Evolutionary conservation across 37 sponge, comb jelly and placozoan species (phyloP).

Genomic region (Aplysina aerophoba): DNA sequence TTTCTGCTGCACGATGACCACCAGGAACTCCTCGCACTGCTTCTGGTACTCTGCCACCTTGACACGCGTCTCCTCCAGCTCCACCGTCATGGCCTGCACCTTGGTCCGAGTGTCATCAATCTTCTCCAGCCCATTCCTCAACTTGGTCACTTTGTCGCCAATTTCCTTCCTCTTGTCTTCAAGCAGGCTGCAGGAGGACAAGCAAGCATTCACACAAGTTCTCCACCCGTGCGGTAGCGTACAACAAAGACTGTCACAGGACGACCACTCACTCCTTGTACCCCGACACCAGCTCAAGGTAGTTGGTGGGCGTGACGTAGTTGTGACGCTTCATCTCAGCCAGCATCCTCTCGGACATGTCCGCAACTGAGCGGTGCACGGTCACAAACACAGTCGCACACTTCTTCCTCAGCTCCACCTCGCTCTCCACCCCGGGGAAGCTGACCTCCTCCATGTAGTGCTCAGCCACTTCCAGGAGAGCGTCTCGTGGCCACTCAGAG

Average conservation of each 20-base stretch:
- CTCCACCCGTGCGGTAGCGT: background rate
- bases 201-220: background rate
- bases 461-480: slow-evolving; percentile 96
- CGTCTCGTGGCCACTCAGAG: slow-evolving; percentile 98
- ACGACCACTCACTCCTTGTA: slow-evolving; percentile 76
- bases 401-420: slow-evolving; percentile 59
- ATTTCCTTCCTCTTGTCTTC: slow-evolving; percentile 95
- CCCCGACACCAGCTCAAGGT: slow-evolving; percentile 97
- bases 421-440: slow-evolving; percentile 43
- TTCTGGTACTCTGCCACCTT: slow-evolving; percentile 97
- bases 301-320: slow-evolving; percentile 99
- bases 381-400: slow-evolving; percentile 89
- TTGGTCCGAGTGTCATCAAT: slow-evolving; percentile 94
- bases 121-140: slow-evolving; percentile 92
- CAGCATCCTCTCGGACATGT: slow-evolving; percentile 92
- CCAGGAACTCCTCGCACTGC: slow-evolving; percentile 98
- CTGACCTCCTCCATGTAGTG: slow-evolving; percentile 90
- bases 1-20: slow-evolving; percentile 98
- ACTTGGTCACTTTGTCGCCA: slow-evolving; percentile 88
- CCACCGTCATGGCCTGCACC: slow-evolving; percentile 95
- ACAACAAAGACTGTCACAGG: background rate
- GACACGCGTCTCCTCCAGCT: slow-evolving; percentile 88
- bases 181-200: slow-evolving; percentile 63
- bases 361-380: slow-evolving; percentile 91
- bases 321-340: slow-evolving; percentile 98